A percentile compares a stretch with the other conserved stretches of the same genome.
Conservation (phyloP, 1,140 invertebrate genomes). For the Tetragonula clypearis region DNA sequence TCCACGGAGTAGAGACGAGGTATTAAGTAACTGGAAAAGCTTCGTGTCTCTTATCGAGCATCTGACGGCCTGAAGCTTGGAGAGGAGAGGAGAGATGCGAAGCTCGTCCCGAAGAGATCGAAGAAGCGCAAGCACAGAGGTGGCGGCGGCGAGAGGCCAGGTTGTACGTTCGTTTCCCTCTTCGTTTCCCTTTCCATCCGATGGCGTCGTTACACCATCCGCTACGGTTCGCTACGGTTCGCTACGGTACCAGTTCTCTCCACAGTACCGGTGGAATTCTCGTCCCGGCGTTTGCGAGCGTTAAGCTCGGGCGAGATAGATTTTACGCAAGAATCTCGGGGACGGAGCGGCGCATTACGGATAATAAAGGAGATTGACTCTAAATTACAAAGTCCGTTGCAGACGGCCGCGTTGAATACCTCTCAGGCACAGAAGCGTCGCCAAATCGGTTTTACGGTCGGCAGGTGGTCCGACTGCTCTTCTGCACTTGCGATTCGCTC, state of each 20-base stretch:
- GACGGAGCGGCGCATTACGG: slow-evolving; percentile 63
- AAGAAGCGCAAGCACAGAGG: slow-evolving; percentile 4
- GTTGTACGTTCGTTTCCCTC: background rate
- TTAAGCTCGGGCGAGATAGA: slow-evolving; percentile 29
- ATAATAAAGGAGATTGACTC: slow-evolving; percentile 75
- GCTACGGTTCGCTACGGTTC: no score
- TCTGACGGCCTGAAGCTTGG: background rate
- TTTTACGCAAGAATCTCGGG: slow-evolving; percentile 61
- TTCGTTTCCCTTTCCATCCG: background rate
- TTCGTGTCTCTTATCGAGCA: slow-evolving; percentile 36
- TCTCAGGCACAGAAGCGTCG: slow-evolving; percentile 71
- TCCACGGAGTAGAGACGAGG: background rate
- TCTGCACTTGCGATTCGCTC: slow-evolving; percentile 44
- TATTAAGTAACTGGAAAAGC: slow-evolving; percentile 42
- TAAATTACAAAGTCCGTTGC: slow-evolving; percentile 76
- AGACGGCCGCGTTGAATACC: slow-evolving; percentile 72
- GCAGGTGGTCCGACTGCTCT: slow-evolving; percentile 65
- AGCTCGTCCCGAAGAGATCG: background rate
- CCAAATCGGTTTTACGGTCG: slow-evolving; percentile 64
- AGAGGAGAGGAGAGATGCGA: background rate
- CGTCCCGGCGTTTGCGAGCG: background rate
- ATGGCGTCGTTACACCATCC: background rate
- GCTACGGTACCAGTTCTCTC: no score
- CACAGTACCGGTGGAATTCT: slow-evolving; percentile 11
- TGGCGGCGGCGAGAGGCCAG: background rate